Conservation (phyloP, 2,113 vertebrate genomes). For the Percopsis transmontana region DNA sequence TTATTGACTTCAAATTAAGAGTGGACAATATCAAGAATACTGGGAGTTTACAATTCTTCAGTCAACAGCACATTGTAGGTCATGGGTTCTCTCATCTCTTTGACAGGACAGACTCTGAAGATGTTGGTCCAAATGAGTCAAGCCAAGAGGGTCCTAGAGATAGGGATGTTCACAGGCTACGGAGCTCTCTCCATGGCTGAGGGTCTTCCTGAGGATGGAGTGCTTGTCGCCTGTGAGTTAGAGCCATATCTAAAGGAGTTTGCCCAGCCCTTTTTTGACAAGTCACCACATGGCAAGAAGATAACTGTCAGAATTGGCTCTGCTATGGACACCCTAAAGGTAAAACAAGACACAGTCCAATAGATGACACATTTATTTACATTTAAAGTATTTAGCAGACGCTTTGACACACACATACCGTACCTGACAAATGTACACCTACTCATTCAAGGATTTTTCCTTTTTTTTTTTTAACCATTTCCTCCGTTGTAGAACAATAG, state of each 20-base stretch:
- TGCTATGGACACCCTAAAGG: slow-evolving; percentile 72
- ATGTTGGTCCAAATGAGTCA: slow-evolving; percentile 70
- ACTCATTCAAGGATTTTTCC: no score
- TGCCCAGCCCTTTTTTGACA: slow-evolving; percentile 73
- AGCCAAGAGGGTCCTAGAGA: slow-evolving; percentile 73
- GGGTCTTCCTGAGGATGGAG: slow-evolving; percentile 75
- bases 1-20: neutral
- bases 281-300: slow-evolving; percentile 77
- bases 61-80: neutral
- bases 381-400: no score
- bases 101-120: slow-evolving; percentile 71
- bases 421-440: no score
- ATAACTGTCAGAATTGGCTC: slow-evolving; percentile 71
- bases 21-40: neutral
- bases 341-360: slow-evolving; percentile 12
- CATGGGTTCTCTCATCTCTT: neutral
- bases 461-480: no score
- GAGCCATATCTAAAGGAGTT: slow-evolving; percentile 67
- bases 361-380: no score
- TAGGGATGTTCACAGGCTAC: slow-evolving; percentile 75
- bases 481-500: no score
- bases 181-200: slow-evolving; percentile 74
- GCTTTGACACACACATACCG: no score
- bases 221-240: slow-evolving; percentile 69
- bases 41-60: no score